Conservation (phyloP, 2,797 vertebrate genomes). For the Synanceia verrucosa region DNA sequence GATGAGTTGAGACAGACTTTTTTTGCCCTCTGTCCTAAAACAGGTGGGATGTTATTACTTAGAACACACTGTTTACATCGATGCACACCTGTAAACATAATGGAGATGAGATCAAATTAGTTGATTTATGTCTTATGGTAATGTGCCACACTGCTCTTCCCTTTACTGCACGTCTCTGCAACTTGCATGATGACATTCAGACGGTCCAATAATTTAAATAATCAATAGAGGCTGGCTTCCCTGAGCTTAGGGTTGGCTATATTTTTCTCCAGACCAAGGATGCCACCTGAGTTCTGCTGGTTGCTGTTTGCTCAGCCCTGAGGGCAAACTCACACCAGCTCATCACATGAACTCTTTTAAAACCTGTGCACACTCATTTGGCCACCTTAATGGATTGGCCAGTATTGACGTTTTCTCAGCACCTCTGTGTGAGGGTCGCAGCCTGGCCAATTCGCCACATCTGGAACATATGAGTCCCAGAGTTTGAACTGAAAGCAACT, state of each 20-base stretch:
- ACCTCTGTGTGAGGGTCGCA: conserved; percentile 73
- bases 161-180: not conserved
- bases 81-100: conserved; percentile 42
- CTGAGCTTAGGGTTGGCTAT: not conserved
- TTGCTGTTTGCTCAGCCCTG: conserved; percentile 64
- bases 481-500: conserved; percentile 59
- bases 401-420: conserved; percentile 74
- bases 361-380: conserved; percentile 73
- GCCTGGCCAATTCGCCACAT: conserved; percentile 71
- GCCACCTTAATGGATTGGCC: conserved; percentile 66
- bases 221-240: conserved; percentile 7
- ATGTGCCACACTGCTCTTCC: conserved; percentile 23
- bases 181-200: conserved; percentile 30
- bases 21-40: conserved; percentile 34
- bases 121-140: conserved; percentile 19
- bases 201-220: conserved; percentile 1
- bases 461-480: conserved; percentile 74
- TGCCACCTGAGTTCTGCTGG: conserved; percentile 28
- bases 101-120: conserved; percentile 30
- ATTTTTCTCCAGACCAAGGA: not conserved
- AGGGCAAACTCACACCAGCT: conserved; percentile 70
- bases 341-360: conserved; percentile 71
- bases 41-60: conserved; percentile 19
- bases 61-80: conserved; percentile 21
- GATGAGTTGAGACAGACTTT: conserved; percentile 4